Percentiles rank a stretch among this genome's conserved stretches.
These are phyloP conservation scores for Rattus rattus DNA, from an alignment of 2,113 vertebrate species.

Conservation along the genomic window DNA sequence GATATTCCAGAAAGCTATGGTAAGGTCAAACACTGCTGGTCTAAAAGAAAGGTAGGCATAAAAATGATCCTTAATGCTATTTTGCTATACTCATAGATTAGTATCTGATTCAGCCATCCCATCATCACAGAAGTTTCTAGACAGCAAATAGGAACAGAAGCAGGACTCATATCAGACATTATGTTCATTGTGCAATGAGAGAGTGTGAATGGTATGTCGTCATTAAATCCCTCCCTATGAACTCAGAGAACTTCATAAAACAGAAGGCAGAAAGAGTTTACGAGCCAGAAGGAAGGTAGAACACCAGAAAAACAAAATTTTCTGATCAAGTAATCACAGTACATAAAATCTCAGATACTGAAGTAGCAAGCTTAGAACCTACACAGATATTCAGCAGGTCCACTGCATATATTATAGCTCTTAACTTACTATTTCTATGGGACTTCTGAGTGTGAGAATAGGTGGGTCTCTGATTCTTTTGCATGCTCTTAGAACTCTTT, in stretches of 20 bases:
- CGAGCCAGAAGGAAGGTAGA: background rate
- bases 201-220: background rate
- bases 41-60: background rate
- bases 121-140: background rate
- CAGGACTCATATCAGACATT: background rate
- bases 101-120: background rate
- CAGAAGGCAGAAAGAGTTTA: background rate
- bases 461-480: background rate
- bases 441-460: background rate
- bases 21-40: background rate
- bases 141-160: background rate
- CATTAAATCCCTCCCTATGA: background rate
- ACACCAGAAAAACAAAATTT: background rate
- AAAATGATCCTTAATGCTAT: background rate
- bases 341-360: background rate
- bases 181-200: background rate
- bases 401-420: background rate
- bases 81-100: background rate
- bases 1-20: background rate
- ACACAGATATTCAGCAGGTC: background rate
- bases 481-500: background rate
- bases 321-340: background rate
- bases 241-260: background rate
- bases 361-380: background rate
- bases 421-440: background rate